Base-by-base conservation (phyloP, 1,140 invertebrate genomes). In the Carposina sasakii region DNA sequence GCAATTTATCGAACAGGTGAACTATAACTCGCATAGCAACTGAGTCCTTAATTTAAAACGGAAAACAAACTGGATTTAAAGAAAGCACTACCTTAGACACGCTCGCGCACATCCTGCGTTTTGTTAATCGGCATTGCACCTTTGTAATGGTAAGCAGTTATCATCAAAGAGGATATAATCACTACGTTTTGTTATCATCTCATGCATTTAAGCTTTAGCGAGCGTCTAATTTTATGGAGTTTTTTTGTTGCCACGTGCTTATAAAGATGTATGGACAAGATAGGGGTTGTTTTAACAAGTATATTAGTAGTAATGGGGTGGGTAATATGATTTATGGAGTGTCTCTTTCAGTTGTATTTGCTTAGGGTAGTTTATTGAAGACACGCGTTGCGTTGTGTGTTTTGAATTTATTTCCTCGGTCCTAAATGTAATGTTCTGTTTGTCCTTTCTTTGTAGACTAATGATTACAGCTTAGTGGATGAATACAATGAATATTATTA, bases 251-350 rank as follows among this genome's bases (percentile, higher is more conserved):
- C 63, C 79, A 81, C 79, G 79, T 78, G 79, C 69, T 71, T 39
- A 58, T 47, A 49, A 76, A 71, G 67, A 68, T 57, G 54, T 48
- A 63, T 59, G 52, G 76, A 84, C 67, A 74, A 81, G 77, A 81
- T 72, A 83, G 71, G 76, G 79, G 81, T 77, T 84, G 81, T 84
- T 81, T 71, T 81, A 83, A 84, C 81, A 81, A 76, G 59, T 81
- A 81, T 81, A 81, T 81, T 79, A 81, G 71, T 58, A 61, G 67
- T 79, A 70, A 77, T 79, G 50, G 77, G 77, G 76, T 68, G 64
- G 36, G 65, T 23, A n/a, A 69, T 71, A 81, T 81, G 79, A 83
- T 83, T 78, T 78, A 83, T 83, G 65, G 71, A 62, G 60, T 78
- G 77, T 81, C 79, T 75, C 63, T 70, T 70, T 67, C 79, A 83